phyloP scores from a whole-genome alignment of 2,888 invertebrate genomes.

The Odontomyia ornata region DNA sequence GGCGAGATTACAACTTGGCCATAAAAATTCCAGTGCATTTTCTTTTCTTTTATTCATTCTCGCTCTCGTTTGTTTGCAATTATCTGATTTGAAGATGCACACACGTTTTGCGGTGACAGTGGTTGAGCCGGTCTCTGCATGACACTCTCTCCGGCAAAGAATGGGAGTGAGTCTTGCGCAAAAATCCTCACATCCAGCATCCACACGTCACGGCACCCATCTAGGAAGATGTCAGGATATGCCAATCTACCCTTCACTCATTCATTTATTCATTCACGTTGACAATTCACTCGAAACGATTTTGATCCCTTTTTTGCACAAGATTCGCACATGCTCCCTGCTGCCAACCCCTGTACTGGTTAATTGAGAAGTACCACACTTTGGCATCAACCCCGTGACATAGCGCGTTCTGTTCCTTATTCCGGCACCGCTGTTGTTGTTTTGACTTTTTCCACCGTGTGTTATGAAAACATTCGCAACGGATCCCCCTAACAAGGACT shows the following conservation, averaged over 20 bases:
- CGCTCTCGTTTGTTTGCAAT: background rate
- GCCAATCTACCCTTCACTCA: constrained; percentile 8
- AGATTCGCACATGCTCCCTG: constrained; percentile 37
- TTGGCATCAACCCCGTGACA: constrained; percentile 29
- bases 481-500: background rate
- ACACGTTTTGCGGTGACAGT: background rate
- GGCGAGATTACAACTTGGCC: background rate
- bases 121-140: constrained; percentile 7
- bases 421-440: constrained; percentile 21
- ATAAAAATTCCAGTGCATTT: constrained; percentile 21
- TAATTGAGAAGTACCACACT: constrained; percentile 17
- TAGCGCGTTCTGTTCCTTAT: constrained; percentile 22
- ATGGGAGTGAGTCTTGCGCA: constrained; percentile 16
- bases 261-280: background rate
- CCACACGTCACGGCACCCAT: constrained; percentile 1
- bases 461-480: constrained; percentile 33
- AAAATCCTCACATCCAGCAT: background rate
- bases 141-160: background rate
- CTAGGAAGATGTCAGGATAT: background rate
- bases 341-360: background rate
- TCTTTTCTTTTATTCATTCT: background rate
- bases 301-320: constrained; percentile 6
- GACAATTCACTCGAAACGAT: constrained; percentile 15
- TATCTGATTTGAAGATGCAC: background rate
- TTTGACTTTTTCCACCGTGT: constrained; percentile 32